Evolutionary conservation across 2,113 vertebrate genomes (phyloP).

Genomic region (Nanorana parkeri): DNA sequence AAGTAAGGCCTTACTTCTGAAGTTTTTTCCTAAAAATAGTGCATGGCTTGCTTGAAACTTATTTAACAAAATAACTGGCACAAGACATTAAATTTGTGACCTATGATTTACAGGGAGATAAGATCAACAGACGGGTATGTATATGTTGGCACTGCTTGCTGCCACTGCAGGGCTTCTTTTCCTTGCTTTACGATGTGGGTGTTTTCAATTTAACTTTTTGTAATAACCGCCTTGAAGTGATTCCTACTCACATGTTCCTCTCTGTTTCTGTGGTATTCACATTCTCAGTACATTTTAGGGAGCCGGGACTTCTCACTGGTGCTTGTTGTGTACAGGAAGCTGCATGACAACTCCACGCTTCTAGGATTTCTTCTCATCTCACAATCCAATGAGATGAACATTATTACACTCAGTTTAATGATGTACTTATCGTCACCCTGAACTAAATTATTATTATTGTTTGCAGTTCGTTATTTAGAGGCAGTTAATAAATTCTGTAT

Average conservation of each 20-base stretch:
- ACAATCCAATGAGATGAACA: neutral
- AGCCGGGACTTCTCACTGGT: constrained; percentile 48
- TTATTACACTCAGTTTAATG: constrained; percentile 31
- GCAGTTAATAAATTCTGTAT: neutral
- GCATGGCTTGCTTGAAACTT: neutral
- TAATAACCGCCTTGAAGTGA: constrained; percentile 63
- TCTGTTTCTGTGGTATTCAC: constrained; percentile 54
- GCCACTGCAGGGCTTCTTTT: constrained; percentile 72
- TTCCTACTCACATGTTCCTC: constrained; percentile 69
- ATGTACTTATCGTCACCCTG: constrained; percentile 4
- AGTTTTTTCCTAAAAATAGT: neutral
- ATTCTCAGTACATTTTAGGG: constrained; percentile 45
- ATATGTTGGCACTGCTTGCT: constrained; percentile 70
- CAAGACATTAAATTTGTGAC: constrained; percentile 65
- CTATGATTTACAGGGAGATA: constrained; percentile 98
- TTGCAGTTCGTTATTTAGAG: too few species aligned
- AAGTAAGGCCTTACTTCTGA: too few species aligned
- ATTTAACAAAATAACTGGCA: neutral
- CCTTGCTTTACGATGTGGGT: constrained; percentile 66
- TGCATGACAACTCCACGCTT: constrained; percentile 56
- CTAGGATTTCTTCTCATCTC: neutral
- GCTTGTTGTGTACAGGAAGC: constrained; percentile 58
- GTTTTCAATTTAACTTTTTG: constrained; percentile 75
- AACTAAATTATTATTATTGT: neutral
- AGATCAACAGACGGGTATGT: constrained; percentile 98